phyloP scores from a whole-genome alignment of 1,140 invertebrate species.

The Oedothorax gibbosus region DNA sequence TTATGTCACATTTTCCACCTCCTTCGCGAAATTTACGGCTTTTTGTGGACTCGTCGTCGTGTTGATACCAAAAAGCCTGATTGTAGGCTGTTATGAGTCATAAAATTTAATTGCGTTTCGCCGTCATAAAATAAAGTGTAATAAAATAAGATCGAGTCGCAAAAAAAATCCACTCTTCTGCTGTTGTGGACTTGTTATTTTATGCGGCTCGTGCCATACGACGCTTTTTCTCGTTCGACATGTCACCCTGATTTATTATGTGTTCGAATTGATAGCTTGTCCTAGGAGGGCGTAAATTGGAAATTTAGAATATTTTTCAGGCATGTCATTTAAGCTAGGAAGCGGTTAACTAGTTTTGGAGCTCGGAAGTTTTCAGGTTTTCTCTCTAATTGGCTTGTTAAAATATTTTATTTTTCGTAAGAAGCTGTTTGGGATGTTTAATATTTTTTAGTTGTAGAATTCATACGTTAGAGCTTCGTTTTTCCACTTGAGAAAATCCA shows the following conservation, averaged over 20 bases:
- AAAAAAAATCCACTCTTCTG: neutral
- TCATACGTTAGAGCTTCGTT: too few species aligned
- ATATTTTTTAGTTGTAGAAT: too few species aligned
- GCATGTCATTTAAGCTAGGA: too few species aligned
- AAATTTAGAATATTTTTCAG: too few species aligned
- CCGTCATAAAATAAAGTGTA: conserved; percentile 54
- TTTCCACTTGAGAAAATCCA: too few species aligned
- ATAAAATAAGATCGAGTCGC: conserved; percentile 44
- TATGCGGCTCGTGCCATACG: neutral
- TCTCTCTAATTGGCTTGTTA: too few species aligned
- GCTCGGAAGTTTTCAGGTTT: too few species aligned
- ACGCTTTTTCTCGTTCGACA: conserved; percentile 20
- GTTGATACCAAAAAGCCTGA: conserved; percentile 47
- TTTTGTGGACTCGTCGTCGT: conserved; percentile 35
- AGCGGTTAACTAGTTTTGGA: too few species aligned
- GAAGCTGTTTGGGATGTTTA: too few species aligned
- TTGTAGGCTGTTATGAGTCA: conserved; percentile 56
- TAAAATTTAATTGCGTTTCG: conserved; percentile 59
- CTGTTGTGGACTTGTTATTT: neutral
- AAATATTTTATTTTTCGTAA: too few species aligned
- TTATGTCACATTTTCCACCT: conserved; percentile 54
- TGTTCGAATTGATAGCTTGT: conserved; percentile 20
- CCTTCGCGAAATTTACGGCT: conserved; percentile 49
- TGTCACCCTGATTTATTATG: conserved; percentile 42
- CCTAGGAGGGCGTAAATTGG: too few species aligned